Evolutionary conservation across 1,140 invertebrate genomes (phyloP), one percentile per base, ranked within the genome.

Genomic region (Drosophila obscura): DNA sequence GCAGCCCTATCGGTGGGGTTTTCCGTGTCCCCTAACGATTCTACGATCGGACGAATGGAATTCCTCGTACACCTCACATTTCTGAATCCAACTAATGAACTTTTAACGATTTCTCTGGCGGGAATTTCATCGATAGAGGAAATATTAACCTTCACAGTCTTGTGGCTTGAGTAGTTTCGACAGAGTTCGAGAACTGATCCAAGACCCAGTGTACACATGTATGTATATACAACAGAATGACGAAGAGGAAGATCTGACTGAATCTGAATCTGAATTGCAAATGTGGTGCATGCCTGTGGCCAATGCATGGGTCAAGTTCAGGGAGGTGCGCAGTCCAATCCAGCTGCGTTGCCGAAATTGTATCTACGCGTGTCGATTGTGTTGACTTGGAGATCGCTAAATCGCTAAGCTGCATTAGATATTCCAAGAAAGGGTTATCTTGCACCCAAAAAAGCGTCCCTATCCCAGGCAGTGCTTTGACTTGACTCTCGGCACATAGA

Each of bases 121-220:
- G 45, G 58, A 66, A 72, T 72, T 72, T 73, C 31, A 61, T 69
- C 50, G 28, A 63, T 53, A n/a, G 15, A 78, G 68, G 64, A 87
- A 77, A 87, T 83, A 87, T 83, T 73, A 88, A 79, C 83, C 83
- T 88, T 81, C 75, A 76, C 66, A 46, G 19, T 43, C 56, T 83
- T 83, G 80, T 39, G 35, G 35, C 13, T 5, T 39, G 35, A 39
- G 35, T 39, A 13, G 35, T 39, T 39, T 39, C 80, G 69, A 83
- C 64, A 79, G 67, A 39, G 35, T 39, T 39, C 4, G 35, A 13
- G 11, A 13, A 39, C 35, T 39, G 35, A 39, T 35, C 31, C 9
- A 9, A 35, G 9, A 11, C 35, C 35, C 35, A 39, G 35, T 13
- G 4, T 7, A 28, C 26, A 28, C 5, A 28, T 7, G 19, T 19